A percentile compares a stretch with the other conserved stretches of the same genome.
Evolutionary conservation across 1,140 invertebrate genomes (phyloP).

Genomic region (Tetramorium alpestre): DNA sequence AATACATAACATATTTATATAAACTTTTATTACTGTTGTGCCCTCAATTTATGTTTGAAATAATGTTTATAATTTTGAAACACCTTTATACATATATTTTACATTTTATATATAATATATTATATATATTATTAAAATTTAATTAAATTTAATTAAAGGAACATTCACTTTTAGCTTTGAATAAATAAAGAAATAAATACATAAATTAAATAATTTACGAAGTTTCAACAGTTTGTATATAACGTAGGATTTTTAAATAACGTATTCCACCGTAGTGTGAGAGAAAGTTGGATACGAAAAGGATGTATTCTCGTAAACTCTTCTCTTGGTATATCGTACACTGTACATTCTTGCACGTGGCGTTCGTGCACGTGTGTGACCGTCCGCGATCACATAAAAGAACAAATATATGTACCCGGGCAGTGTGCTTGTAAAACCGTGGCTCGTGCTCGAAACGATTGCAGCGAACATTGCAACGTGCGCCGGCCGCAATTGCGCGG

Average conservation of each 20-base stretch:
- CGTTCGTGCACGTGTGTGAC: not conserved
- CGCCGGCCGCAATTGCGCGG: not conserved
- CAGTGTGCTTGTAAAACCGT: not conserved
- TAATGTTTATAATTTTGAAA: no score
- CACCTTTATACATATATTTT: not conserved
- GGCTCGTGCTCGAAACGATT: not conserved
- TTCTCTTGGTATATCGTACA: not conserved
- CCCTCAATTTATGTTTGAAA: no score
- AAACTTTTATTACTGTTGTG: no score
- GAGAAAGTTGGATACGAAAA: not conserved
- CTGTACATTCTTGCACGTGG: not conserved
- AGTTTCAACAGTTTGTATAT: not conserved
- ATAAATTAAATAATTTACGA: not conserved
- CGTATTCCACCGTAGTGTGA: not conserved
- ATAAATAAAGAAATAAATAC: not conserved
- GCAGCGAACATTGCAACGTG: not conserved
- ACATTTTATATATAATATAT: not conserved
- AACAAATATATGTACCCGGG: not conserved
- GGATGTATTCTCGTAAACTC: not conserved
- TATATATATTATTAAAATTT: not conserved
- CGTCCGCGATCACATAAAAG: not conserved
- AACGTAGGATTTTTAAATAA: not conserved
- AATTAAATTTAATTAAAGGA: not conserved
- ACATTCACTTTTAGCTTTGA: not conserved
- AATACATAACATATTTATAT: no score